Evolutionary conservation across 2,797 vertebrate species (phyloP), one percentile per base, ranked within the genome.

Genomic region (Typhlichthys eigenmanni): DNA sequence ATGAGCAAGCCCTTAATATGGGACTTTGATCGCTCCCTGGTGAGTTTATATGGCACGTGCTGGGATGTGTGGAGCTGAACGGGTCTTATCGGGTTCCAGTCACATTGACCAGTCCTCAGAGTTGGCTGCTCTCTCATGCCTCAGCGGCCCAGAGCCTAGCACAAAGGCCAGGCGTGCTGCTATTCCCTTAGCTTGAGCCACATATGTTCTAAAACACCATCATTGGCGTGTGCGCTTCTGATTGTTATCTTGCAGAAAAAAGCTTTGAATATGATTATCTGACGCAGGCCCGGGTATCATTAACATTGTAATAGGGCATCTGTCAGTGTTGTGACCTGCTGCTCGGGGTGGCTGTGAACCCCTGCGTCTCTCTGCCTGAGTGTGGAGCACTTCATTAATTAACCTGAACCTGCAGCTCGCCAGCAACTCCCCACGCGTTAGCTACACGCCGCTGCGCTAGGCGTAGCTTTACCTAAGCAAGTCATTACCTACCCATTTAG

Each of bases 241-340:
- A 90, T 90, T 85, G 84, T 84, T 82, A 89, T 91, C 88, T 81
- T 74, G 43, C 65, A 69, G 82, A 67, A 80, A 69, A 78, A 84
- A 86, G 85, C 91, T 90, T 89, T 91, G 90, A 90, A 89, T 92
- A 82, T 89, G 87, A 92, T 92, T 90, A 91, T 85, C 72, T 84
- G 91, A 86, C 70, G 84, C 38, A 50, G 69, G 82, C 69, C 73
- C 86, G 66, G 69, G 60, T 55, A 87, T 92, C 89, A 92, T 92
- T 93, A 93, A 92, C 92, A 91, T 92, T 58, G 87, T 92, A 92
- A 93, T 92, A 80, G 91, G 83, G 88, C 92, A 91, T 91, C 91
- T 93, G 92, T 92, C 90, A 84, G 89, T 83, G 89, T 77, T 82
- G 80, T 76, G 88, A 91, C 89, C 92, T 84, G 81, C 79, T 83